Percentiles rank a stretch among this genome's conserved stretches.
Evolutionary conservation across 1,140 invertebrate genomes (phyloP).

Genomic region (Drosophila simulans): DNA sequence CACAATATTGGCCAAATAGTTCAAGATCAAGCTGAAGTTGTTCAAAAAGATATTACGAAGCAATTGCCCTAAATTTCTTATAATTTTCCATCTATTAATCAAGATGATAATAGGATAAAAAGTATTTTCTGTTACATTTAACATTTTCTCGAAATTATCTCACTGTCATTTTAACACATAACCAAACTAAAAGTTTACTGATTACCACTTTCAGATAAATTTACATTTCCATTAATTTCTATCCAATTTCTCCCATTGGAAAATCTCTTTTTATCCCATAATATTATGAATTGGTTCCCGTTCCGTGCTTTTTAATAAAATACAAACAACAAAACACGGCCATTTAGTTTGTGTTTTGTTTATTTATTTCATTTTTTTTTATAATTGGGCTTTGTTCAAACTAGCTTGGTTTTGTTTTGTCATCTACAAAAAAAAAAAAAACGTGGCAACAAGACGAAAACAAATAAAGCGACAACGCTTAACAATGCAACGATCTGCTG

Average conservation of each 20-base stretch:
- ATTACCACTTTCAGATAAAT: background rate
- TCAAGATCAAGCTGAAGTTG: conserved; percentile 15
- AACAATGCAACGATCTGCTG: conserved; percentile 39
- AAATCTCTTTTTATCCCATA: background rate
- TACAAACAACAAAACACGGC: conserved; percentile 1
- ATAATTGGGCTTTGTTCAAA: conserved; percentile 18
- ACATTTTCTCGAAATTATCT: no score
- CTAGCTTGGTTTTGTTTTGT: conserved; percentile 22
- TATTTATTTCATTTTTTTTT: conserved; percentile 17
- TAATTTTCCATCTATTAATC: no score
- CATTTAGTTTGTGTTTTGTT: conserved; percentile 22
- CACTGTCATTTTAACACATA: no score
- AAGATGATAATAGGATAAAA: no score
- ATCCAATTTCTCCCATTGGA: background rate
- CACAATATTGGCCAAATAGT: conserved; percentile 6
- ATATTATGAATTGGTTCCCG: conserved; percentile 15
- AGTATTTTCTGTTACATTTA: no score
- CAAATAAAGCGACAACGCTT: conserved; percentile 14
- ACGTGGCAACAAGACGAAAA: background rate
- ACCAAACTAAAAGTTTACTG: background rate
- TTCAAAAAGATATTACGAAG: background rate
- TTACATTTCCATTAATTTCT: background rate
- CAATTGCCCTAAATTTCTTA: no score
- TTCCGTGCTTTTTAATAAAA: conserved; percentile 21
- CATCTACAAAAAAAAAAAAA: background rate